Percentiles rank a stretch among this genome's conserved stretches.
phyloP scores from a whole-genome alignment of 1,140 invertebrate genomes.

The Trypoxylus dichotomus region DNA sequence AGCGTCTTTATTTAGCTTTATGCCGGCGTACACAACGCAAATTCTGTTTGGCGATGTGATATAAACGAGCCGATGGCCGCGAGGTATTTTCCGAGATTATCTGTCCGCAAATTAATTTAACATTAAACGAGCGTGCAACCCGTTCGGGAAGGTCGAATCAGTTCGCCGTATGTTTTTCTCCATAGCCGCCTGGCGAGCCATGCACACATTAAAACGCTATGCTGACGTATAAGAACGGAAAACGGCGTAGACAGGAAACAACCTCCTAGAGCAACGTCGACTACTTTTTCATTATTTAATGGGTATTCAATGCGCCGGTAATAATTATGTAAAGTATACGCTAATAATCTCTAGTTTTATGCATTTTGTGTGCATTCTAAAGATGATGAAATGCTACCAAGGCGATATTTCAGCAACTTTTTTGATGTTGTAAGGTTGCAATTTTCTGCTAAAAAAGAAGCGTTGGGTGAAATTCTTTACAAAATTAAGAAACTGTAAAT shows the following conservation, averaged over 20 bases:
- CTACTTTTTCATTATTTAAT: constrained; percentile 16
- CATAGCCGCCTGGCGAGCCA: not conserved
- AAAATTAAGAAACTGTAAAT: too few species aligned
- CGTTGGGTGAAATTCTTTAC: too few species aligned
- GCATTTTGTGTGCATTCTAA: not conserved
- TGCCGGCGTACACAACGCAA: not conserved
- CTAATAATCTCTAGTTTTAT: not conserved
- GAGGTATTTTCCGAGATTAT: not conserved
- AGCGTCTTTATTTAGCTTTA: not conserved
- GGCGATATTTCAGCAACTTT: not conserved
- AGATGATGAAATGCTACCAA: not conserved
- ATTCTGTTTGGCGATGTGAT: not conserved
- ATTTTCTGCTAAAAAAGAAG: too few species aligned
- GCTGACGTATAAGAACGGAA: not conserved
- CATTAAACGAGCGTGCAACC: constrained; percentile 14
- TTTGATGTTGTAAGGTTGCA: not conserved
- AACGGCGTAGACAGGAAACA: constrained; percentile 6
- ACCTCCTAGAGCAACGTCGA: not conserved
- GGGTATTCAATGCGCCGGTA: not conserved
- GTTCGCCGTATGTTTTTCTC: constrained; percentile 6
- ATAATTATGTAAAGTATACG: constrained; percentile 20
- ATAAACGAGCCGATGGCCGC: not conserved
- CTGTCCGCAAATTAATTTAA: constrained; percentile 21
- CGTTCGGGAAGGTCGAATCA: constrained; percentile 14
- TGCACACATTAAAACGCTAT: not conserved